Evolutionary conservation across 53 echinoderm and acorn worm genomes (phyloP), one percentile per base, ranked within the genome.

Genomic region (Apostichopus leukothele): DNA sequence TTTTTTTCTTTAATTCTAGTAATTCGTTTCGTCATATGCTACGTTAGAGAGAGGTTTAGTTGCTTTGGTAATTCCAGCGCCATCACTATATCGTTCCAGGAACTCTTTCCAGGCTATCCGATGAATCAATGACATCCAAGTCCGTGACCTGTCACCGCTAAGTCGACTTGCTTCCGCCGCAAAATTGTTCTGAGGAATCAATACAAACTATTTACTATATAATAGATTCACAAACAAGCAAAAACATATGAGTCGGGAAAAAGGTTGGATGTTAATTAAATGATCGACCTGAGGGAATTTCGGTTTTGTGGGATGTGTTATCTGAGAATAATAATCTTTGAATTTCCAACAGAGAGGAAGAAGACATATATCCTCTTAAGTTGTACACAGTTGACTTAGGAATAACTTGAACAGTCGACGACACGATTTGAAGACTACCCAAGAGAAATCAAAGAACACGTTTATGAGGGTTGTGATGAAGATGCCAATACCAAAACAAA

Each of bases 11-110:
- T 0, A 16, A 63, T 63, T 63, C 63, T 63, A 79, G 53, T 79
- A 79, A 79, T 52, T 79, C 79, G 79, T 79, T 51, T 51, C 79
- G 39, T 79, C 79, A 79, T 79, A 79, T 27, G 51, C 79, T 79
- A 79, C 79, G 79, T 79, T 53, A 79, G 39, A 79, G 18, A 53
- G 53, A 79, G 79, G 16, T 50, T 51, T 19, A 27, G 53, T 79
- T 79, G 53, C 50, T 79, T 51, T 39, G n/a, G 79, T 52, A 7
- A 18, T 51, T 19, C 79, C 53, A 53, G 79, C 53, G 51, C 51
- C 79, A 52, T 79, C 53, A 53, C 53, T 79, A 79, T 79, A 79
- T 79, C 54, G 39, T 79, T 79, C 79, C 51, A 79, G 18, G 52
- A 79, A 79, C 19, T 79, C 52, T 19, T 51, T 52, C 79, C 79